Evolutionary conservation across 2,888 invertebrate genomes (phyloP).

Genomic region (Parapristionchus giblindavisi): DNA sequence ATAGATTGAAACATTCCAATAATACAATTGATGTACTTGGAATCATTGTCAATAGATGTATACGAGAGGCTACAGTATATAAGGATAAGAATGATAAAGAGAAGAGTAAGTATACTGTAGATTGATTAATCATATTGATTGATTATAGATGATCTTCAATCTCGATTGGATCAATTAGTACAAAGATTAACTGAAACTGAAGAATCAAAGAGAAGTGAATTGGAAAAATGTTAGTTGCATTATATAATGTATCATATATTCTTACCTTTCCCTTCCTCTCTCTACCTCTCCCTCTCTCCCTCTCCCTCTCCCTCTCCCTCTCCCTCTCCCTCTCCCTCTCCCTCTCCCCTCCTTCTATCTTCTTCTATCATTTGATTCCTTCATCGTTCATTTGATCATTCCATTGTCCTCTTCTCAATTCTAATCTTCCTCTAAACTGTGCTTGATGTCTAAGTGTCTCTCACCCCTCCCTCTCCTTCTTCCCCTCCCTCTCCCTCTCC

Average conservation of each 20-base stretch:
- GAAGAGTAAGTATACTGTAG: slow-evolving; percentile 7
- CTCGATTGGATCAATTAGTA: slow-evolving; percentile 19
- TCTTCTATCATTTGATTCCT: background rate
- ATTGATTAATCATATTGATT: slow-evolving; percentile 39
- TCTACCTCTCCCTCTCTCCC: slow-evolving; percentile 13
- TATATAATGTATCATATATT: background rate
- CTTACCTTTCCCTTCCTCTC: background rate
- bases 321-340: slow-evolving; percentile 13
- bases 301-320: slow-evolving; percentile 3
- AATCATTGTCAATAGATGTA: slow-evolving; percentile 11
- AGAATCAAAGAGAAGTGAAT: slow-evolving; percentile 18
- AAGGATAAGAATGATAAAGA: slow-evolving; percentile 22
- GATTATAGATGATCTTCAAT: slow-evolving; percentile 6
- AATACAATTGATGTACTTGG: slow-evolving; percentile 6
- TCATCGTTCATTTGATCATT: background rate
- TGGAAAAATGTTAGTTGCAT: slow-evolving; percentile 25
- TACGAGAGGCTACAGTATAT: background rate
- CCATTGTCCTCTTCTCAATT: slow-evolving; percentile 34
- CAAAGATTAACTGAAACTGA: slow-evolving; percentile 20
- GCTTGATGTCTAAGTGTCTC: slow-evolving; percentile 18
- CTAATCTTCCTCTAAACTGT: slow-evolving; percentile 22
- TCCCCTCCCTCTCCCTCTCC: slow-evolving; percentile 25
- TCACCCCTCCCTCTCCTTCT: slow-evolving; percentile 25
- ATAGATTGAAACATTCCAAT: background rate
- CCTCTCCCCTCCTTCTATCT: slow-evolving; percentile 13